Evolutionary conservation across 2,888 invertebrate genomes (phyloP).

Genomic region (Metopia argyrocephala): DNA sequence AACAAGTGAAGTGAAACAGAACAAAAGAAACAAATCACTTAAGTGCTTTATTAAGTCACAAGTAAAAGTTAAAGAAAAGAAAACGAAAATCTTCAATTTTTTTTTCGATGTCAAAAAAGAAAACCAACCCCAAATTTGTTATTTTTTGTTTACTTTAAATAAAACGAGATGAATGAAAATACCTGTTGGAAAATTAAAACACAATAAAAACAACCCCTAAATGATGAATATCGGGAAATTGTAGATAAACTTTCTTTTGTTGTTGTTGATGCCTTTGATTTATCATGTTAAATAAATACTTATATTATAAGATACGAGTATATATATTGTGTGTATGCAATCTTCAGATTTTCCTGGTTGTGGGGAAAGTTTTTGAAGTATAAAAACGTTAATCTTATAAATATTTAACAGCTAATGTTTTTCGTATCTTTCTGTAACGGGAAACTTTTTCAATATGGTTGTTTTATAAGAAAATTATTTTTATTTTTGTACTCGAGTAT

Average conservation of each 20-base stretch:
- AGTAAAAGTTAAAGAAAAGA: slow-evolving; percentile 43
- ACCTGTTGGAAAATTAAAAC: slow-evolving; percentile 42
- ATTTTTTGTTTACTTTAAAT: too few species aligned
- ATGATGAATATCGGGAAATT: not conserved
- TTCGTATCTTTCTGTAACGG: too few species aligned
- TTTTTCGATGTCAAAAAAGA: slow-evolving; percentile 3
- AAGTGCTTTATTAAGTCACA: slow-evolving; percentile 66
- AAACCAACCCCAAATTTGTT: slow-evolving; percentile 37
- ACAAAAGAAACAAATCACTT: slow-evolving; percentile 65
- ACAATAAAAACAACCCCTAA: slow-evolving; percentile 24
- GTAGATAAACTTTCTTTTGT: slow-evolving; percentile 4
- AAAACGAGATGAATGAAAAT: not conserved
- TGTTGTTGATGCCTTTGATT: slow-evolving; percentile 70
- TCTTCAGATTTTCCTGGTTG: too few species aligned
- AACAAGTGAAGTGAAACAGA: not conserved
- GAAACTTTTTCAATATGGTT: too few species aligned
- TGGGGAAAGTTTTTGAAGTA: not conserved
- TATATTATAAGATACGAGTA: slow-evolving; percentile 47
- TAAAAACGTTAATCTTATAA: slow-evolving; percentile 43
- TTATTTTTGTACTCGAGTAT: too few species aligned
- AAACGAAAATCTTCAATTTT: slow-evolving; percentile 11
- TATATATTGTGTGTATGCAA: too few species aligned
- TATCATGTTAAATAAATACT: slow-evolving; percentile 72
- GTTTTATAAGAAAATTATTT: too few species aligned
- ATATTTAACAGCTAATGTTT: slow-evolving; percentile 70